phyloP scores from a whole-genome alignment of 2,888 invertebrate species.

The Cabera pusaria region DNA sequence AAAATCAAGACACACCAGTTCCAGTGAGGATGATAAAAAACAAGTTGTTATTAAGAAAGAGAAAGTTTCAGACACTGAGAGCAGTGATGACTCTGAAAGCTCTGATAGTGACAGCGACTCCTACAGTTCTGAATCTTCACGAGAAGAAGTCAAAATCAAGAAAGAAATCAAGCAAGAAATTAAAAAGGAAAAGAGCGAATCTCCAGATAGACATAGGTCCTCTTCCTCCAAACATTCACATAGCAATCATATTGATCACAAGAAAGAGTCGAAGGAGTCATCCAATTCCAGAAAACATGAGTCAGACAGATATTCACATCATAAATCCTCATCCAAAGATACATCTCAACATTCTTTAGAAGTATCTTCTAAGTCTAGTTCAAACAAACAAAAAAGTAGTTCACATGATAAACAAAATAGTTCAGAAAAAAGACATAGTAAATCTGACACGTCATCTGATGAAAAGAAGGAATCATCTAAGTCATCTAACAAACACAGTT shows the following conservation, averaged over 20 bases:
- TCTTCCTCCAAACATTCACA: conserved; percentile 49
- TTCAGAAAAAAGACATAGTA: conserved; percentile 54
- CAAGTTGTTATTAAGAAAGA: conserved; percentile 45
- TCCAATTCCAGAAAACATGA: conserved; percentile 45
- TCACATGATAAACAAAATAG: conserved; percentile 49
- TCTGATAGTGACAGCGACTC: conserved; percentile 56
- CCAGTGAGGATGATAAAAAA: conserved; percentile 53
- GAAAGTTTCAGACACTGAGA: conserved; percentile 45
- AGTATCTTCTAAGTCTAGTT: conserved; percentile 49
- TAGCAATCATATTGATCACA: conserved; percentile 43
- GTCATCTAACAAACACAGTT: conserved; percentile 46
- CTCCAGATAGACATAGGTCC: conserved; percentile 46
- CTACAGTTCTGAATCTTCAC: conserved; percentile 55
- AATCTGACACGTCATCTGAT: conserved; percentile 47
- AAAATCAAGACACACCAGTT: conserved; percentile 46
- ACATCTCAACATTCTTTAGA: conserved; percentile 41
- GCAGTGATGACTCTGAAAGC: conserved; percentile 47
- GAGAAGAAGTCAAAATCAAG: conserved; percentile 52
- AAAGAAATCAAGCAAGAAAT: conserved; percentile 49
- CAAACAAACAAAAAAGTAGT: conserved; percentile 51
- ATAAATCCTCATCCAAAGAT: conserved; percentile 47
- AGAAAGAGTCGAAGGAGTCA: conserved; percentile 47
- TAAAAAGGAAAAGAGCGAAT: conserved; percentile 43
- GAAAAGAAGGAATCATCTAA: conserved; percentile 44
- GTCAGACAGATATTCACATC: conserved; percentile 44